Evolutionary conservation across 2,888 invertebrate genomes (phyloP), one percentile per base, ranked within the genome.

Genomic region (Leucoma salicis): DNA sequence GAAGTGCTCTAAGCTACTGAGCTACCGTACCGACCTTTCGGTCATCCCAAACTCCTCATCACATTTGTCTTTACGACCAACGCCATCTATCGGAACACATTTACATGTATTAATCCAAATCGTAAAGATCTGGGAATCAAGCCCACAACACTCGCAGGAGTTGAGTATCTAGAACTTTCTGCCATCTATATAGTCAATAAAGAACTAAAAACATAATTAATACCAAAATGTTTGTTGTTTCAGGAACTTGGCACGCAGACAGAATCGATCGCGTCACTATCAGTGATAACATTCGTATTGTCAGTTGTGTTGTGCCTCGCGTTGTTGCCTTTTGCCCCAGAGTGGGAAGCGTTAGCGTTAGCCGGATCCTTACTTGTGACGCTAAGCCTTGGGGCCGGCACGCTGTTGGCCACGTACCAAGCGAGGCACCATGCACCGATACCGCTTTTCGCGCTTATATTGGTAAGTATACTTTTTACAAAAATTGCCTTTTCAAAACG

Each of bases 361-460:
- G 77, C 91, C 2, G 91, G 93, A 10, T 93, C 94, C 0, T 68
- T 93, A 29, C 71, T 92, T 43, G 92, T 93, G 39, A 92, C 93
- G 2, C 69, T 84, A 18, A 82, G 90, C 31, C 84, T 93, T 0
- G 92, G 93, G 0, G 85, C 90, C 1, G 91, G 92, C 5, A 91
- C 92, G n/a, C 78, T 94, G 34, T 83, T 93, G 63, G 92, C 91
- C 0, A 92, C 92, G 2, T 83, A 91, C 41, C 92, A 91, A 58
- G 92, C 91, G 14, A 92, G 92, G 2, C 83, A 91, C 41, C 92
- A 91, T 60, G 92, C 91, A 14, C 92, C 92, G 8, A 66, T 95
- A 57, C 94, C 95, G 0, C 90, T 96, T 27, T 96, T 96, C 70
- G 94, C 95, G 18, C 88, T 95, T 1, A 92, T 96, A 58, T 82